Base-by-base conservation (phyloP, 2,797 vertebrate species). In the Chelonia mydas region DNA sequence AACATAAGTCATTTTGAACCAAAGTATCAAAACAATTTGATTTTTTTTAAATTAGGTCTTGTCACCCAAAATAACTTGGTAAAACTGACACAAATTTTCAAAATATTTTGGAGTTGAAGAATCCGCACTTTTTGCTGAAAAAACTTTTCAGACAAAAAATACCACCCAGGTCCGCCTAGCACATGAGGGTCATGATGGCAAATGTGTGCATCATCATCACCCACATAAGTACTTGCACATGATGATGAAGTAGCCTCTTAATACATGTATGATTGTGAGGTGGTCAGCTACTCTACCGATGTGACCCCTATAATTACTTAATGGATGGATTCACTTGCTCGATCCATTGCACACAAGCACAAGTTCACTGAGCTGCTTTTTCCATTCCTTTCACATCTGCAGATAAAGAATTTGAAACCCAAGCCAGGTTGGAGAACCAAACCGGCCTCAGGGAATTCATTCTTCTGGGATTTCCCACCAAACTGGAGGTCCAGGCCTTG, bases 371-470 rank as follows among this genome's bases (percentile, higher is more conserved):
- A 68, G 33, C 3, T 68, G n/a, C n/a, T 68, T 68, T 37, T 68
- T 68, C n/a, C 17, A 4, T 68, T 68, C 17, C 65, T 68, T 37
- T 68, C n/a, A 21, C 4, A 11, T n/a, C 65, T 68, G 17, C n/a
- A 68, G 65, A 37, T 68, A 37, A 37, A 3, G 6, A 21, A 21
- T 33, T 37, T n/a, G n/a, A 68, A 61, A 33, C 31, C 15, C 59
- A 33, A 19, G n/a, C 8, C n/a, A 21, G n/a, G n/a, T 37, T 68
- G 17, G 82, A 74, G 37, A 97, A 94, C 57, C 17, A 5, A 61
- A 96, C 94, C 2, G 55, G 82, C 17, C 88, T 97, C 72, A 78
- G 33, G 1, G 93, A 94, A 54, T 97, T 97, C 74, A 79, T 96
- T 50, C 90, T 96, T 47, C 57, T 94, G 68, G 97, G 96, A 19